Percentiles rank a stretch among this genome's conserved stretches.
Evolutionary conservation across 2,797 vertebrate species (phyloP).

Genomic region (Carcharodon carcharias): DNA sequence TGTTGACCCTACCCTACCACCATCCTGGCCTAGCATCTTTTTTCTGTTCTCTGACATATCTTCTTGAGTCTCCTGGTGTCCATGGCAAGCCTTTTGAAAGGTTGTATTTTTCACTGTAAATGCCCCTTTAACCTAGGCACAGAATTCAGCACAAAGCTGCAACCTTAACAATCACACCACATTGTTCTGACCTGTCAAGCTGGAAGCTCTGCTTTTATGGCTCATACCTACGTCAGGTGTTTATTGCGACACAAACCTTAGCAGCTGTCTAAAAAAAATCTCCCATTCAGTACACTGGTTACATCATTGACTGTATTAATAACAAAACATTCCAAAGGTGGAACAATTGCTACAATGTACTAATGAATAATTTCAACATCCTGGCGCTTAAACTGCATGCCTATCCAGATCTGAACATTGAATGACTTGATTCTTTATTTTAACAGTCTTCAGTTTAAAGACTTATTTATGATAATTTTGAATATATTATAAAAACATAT

Average conservation of each 20-base stretch:
- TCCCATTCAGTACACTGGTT: not conserved
- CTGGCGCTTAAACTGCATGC: not conserved
- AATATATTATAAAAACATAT: not conserved
- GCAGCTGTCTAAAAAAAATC: not conserved
- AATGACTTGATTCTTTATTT: not conserved
- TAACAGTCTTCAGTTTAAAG: not conserved
- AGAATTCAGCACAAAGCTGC: not conserved
- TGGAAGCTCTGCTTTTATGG: not conserved
- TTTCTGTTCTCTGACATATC: not conserved
- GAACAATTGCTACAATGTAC: not conserved
- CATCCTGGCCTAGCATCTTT: not conserved
- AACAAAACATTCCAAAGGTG: not conserved
- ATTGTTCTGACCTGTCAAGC: not conserved
- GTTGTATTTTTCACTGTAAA: conserved; percentile 9
- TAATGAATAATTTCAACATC: conserved; percentile 21
- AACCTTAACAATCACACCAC: conserved; percentile 1
- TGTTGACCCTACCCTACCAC: not conserved
- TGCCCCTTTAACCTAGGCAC: not conserved
- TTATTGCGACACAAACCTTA: conserved; percentile 1
- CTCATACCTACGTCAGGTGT: not conserved
- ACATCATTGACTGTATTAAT: not conserved
- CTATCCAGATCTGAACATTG: not conserved
- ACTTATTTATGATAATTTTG: not conserved
- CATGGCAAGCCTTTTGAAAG: not conserved
- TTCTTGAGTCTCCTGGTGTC: conserved; percentile 3